Conservation (phyloP, 2,888 invertebrate species). For the Hydrotaea cyrtoneurina region DNA sequence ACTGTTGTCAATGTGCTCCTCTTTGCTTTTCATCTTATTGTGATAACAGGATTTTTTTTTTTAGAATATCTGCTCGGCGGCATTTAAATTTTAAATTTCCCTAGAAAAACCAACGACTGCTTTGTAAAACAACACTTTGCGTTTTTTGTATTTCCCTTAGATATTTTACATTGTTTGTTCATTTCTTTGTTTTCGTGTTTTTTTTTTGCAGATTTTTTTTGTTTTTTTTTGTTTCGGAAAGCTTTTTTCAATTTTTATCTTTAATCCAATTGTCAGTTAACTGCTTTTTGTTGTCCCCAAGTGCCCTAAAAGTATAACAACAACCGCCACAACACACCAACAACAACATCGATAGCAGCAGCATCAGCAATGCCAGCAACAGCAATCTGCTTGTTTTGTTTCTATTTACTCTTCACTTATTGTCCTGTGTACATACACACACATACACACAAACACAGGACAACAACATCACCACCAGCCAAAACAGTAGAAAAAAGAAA, state of each 20-base stretch:
- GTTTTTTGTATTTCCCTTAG: too few species aligned
- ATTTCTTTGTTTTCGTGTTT: too few species aligned
- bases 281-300: constrained; percentile 9
- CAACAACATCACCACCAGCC: not conserved
- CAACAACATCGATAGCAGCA: not conserved
- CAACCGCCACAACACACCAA: not conserved
- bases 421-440: not conserved
- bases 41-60: too few species aligned
- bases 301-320: not conserved
- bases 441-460: not conserved
- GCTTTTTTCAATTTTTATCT: not conserved
- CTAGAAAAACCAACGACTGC: too few species aligned
- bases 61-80: too few species aligned
- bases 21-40: too few species aligned
- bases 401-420: not conserved
- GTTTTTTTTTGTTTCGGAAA: too few species aligned
- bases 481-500: not conserved
- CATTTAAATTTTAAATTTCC: too few species aligned
- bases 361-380: not conserved
- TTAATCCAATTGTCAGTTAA: constrained; percentile 38
- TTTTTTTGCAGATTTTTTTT: too few species aligned
- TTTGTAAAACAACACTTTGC: too few species aligned
- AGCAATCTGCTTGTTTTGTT: not conserved
- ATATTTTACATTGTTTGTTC: too few species aligned
- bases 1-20: too few species aligned